Percentiles rank a stretch among this genome's conserved stretches.
Conservation (phyloP, 2,113 vertebrate species). For the Mohoua ochrocephala region DNA sequence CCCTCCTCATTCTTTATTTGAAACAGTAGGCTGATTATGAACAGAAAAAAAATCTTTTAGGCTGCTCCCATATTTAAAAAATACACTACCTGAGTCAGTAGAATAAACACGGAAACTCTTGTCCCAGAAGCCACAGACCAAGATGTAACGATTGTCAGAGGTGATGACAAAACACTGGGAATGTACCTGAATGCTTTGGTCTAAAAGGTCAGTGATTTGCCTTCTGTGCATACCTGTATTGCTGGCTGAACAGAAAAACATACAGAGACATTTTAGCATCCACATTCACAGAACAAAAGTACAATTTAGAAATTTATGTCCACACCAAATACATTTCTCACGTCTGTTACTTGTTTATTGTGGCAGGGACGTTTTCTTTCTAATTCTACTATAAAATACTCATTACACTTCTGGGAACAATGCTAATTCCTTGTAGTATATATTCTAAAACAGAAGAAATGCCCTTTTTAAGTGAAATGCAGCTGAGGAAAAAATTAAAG, state of each 20-base stretch:
- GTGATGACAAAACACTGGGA: conserved; percentile 95
- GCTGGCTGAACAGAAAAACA: conserved; percentile 73
- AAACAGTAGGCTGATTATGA: neutral
- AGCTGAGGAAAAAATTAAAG: conserved; percentile 10
- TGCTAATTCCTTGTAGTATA: neutral
- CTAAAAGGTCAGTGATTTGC: conserved; percentile 94
- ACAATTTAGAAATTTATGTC: neutral
- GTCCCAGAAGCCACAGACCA: conserved; percentile 98
- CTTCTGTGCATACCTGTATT: conserved; percentile 87
- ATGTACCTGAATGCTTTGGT: conserved; percentile 95
- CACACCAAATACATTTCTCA: neutral
- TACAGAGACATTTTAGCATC: neutral
- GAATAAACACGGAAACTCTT: conserved; percentile 98
- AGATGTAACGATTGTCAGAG: conserved; percentile 92
- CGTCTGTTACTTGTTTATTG: neutral
- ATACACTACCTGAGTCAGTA: conserved; percentile 86
- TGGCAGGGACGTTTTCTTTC: neutral
- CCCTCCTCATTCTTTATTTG: neutral
- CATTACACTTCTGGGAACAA: neutral
- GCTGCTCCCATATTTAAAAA: neutral
- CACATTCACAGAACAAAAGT: neutral
- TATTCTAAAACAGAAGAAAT: neutral
- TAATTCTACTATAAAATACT: neutral
- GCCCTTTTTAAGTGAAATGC: neutral
- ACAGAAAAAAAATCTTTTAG: neutral